Evolutionary conservation across 2,797 vertebrate species (phyloP), one percentile per base, ranked within the genome.

Genomic region (Danionella dracula): DNA sequence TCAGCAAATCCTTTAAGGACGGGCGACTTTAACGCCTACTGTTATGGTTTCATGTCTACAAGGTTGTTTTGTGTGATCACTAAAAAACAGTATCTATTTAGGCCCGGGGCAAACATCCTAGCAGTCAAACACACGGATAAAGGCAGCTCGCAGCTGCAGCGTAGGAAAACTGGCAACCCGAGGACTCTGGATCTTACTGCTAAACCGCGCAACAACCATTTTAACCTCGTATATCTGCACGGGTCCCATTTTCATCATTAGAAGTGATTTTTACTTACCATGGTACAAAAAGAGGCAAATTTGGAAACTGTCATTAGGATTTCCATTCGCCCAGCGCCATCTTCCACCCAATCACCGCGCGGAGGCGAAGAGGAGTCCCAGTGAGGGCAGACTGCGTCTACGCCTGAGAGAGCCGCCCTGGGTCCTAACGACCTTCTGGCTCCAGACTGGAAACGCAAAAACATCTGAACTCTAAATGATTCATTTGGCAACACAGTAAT

Each of bases 241-340:
- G 4, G 37, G 8, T 15, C 1, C 1, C 5, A 16, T 6, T 9
- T 15, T 49, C 46, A 27, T 4, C 3, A 32, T 17, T 51, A 12
- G 11, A 4, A 8, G 35, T 10, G 19, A 44, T 20, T 61, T 71
- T 57, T 51, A 83, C 94, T 90, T 87, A 96, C 93, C 94, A 95
- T 96, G 93, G 93, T 97, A 96, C 94, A 96, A 93, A 95, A 93
- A 88, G 94, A 96, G 89, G 92, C 93, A 91, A 97, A 92, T 92
- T 94, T 97, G 88, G 93, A 95, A 90, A 97, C 92, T 90, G 94
- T 97, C 94, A 96, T 96, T 92, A 97, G 94, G 92, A 95, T 95
- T 96, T 96, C 93, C 94, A 95, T 95, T 92, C 94, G 92, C 90
- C 91, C 90, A 92, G 91, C 93, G 95, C 94, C 95, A 96, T 96